A percentile compares a stretch with the other conserved stretches of the same genome.
These are phyloP conservation scores for Ctenopoma multispine DNA, from an alignment of 2,797 vertebrate genomes.

Conservation along the genomic window DNA sequence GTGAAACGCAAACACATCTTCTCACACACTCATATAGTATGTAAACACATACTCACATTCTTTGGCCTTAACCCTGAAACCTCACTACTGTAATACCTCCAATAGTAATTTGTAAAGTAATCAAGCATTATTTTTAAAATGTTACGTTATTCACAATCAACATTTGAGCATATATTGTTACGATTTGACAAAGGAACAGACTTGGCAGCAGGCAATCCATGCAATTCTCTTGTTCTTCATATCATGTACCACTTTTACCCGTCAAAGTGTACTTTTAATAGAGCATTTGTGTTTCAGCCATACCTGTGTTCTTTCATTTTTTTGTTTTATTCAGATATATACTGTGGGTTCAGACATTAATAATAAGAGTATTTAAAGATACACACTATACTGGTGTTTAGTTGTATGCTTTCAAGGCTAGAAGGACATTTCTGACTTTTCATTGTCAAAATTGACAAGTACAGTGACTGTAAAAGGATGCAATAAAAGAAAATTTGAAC, in stretches of 20 bases:
- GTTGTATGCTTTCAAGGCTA: conserved; percentile 56
- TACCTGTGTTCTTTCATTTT: conserved; percentile 36
- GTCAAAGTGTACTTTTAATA: conserved; percentile 57
- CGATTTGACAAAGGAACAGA: conserved; percentile 17
- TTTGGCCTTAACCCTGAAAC: conserved; percentile 78
- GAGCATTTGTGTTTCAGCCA: conserved; percentile 38
- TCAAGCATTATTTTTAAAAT: conserved; percentile 28
- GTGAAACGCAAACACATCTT: conserved; percentile 51
- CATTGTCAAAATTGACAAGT: conserved; percentile 48
- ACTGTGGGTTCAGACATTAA: conserved; percentile 33
- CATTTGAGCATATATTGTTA: conserved; percentile 24
- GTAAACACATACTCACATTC: conserved; percentile 44
- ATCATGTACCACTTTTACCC: conserved; percentile 25
- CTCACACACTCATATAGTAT: conserved; percentile 45
- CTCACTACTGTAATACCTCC: conserved; percentile 58
- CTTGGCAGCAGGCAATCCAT: conserved; percentile 5
- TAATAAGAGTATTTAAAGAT: conserved; percentile 29
- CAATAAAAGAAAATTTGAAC: conserved; percentile 46
- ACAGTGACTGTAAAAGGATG: conserved; percentile 44
- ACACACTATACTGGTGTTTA: conserved; percentile 47
- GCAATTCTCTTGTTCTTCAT: conserved; percentile 11
- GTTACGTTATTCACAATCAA: conserved; percentile 33
- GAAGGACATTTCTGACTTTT: conserved; percentile 27
- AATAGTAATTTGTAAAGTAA: conserved; percentile 58
- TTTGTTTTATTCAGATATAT: conserved; percentile 27